Base-by-base conservation (phyloP, 2,888 invertebrate species). In the Andrena dorsata region DNA sequence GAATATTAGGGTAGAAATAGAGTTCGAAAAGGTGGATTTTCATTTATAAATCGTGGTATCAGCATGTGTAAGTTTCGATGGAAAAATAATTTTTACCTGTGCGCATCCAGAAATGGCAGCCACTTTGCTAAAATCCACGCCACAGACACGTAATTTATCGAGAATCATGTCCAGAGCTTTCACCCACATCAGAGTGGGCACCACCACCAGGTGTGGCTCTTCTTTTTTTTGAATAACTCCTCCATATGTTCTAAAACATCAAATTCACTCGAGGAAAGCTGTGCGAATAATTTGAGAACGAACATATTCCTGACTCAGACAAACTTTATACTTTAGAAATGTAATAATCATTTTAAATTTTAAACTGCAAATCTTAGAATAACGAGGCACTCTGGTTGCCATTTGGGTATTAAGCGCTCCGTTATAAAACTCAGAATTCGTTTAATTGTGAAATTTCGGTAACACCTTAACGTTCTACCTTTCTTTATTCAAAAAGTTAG, bases 131-230 rank as follows among this genome's bases (percentile, higher is more conserved):
- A 99, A 97, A 93, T 98, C 97, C 0, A 97, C 97, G 8, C 97
- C 98, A 70, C 96, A 96, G 2, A 97, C 96, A 47, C 97, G 96
- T 47, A 99, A 95, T 81, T 97, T 96, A 93, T 98, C 98, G 94
- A 99, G 95, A 2, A 98, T 95, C 95, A 98, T 96, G 92, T 99
- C 99, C 61, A 99, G 93, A 0, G 99, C 98, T 94, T 98, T 98
- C 7, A 99, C 97, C 99, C 99, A 99, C 96, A 99, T 97, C 32
- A 97, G 94, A 0, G 98, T 97, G 0, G 98, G 98, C 0, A 97
- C 97, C 61, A 96, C 97, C 86, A 97, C 97, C 6, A 95, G 93
- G 82, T 94, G 93, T 0, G 94, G 93, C 77, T 95, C 94, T 58
- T 94, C 94, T 89, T 95, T 95, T 81, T 94, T 94, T 73, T 94